Evolutionary conservation across 2,113 vertebrate species (phyloP).

Genomic region (Oreotragus oreotragus): DNA sequence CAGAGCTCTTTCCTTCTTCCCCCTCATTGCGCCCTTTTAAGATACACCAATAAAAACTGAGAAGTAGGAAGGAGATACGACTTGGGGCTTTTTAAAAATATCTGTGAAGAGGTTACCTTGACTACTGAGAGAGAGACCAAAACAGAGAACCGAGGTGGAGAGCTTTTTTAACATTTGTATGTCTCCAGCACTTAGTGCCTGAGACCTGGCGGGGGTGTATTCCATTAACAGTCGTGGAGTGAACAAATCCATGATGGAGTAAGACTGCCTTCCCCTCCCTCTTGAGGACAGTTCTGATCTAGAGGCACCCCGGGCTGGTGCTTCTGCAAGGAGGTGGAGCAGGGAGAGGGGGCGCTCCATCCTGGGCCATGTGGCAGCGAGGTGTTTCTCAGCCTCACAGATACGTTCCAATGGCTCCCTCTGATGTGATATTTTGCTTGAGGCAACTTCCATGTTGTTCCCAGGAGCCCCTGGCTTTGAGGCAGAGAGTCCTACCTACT

Average conservation of each 20-base stretch:
- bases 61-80: background rate
- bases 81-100: background rate
- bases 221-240: background rate
- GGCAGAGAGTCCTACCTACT: background rate
- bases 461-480: background rate
- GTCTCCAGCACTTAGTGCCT: background rate
- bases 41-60: background rate
- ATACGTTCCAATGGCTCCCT: background rate
- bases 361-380: background rate
- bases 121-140: background rate
- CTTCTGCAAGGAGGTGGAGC: background rate
- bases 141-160: background rate
- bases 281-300: background rate
- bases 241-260: background rate
- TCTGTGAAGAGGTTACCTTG: background rate
- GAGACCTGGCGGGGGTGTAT: background rate
- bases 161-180: background rate
- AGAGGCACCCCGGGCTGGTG: background rate
- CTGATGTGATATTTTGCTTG: slow-evolving; percentile 24
- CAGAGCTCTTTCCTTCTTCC: background rate
- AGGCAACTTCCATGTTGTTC: slow-evolving; percentile 6
- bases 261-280: background rate
- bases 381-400: background rate
- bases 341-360: background rate
- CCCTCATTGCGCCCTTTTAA: background rate